Percentiles rank a stretch among this genome's conserved stretches.
These are phyloP conservation scores for Poliocrania exsul DNA, from an alignment of 2,797 vertebrate genomes.

Conservation along the genomic window DNA sequence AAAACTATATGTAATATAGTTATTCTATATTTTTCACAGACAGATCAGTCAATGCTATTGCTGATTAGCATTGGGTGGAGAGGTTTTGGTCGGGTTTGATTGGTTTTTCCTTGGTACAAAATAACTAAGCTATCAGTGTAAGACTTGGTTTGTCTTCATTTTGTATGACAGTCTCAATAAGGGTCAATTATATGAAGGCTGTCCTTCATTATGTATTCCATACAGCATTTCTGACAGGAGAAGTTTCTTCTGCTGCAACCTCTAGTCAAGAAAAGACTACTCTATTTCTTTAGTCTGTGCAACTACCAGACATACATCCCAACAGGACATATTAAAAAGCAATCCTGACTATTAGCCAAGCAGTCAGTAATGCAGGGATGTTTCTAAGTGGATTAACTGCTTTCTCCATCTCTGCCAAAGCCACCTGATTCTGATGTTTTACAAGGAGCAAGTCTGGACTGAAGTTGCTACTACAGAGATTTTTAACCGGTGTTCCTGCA, in stretches of 20 bases:
- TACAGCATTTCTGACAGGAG: not conserved
- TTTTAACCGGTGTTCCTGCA: not conserved
- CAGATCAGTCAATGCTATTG: not conserved
- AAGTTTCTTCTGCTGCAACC: not conserved
- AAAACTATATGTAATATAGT: not conserved
- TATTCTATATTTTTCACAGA: not conserved
- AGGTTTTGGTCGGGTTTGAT: accelerated
- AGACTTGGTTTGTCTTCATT: not conserved
- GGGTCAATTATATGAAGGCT: not conserved
- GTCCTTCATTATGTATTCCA: not conserved
- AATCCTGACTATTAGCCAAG: not conserved
- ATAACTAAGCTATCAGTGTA: not conserved
- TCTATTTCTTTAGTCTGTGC: not conserved
- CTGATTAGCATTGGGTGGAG: not conserved
- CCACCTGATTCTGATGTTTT: not conserved
- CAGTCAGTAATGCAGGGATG: not conserved
- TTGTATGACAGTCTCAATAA: not conserved
- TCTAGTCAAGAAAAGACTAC: not conserved
- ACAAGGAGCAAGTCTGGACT: not conserved
- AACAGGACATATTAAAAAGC: not conserved
- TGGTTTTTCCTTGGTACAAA: not conserved
- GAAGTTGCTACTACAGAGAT: not conserved
- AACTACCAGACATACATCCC: not conserved
- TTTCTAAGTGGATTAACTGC: not conserved
- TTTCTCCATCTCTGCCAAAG: not conserved